Evolutionary conservation across 2,888 invertebrate species (phyloP), one percentile per base, ranked within the genome.

Genomic region (Sinopyrophorus schimmeli): DNA sequence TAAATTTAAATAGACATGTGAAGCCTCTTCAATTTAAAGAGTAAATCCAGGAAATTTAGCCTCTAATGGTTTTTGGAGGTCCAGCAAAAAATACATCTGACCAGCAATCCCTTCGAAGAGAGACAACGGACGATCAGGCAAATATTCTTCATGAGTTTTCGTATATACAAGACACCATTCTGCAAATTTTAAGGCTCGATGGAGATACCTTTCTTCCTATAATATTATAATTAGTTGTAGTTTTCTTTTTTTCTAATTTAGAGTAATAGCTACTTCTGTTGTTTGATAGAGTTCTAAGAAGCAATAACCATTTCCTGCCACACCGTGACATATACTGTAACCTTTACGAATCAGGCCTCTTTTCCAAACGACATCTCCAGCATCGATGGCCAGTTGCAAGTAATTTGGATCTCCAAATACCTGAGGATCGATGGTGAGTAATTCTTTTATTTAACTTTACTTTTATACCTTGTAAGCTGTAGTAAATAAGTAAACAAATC

Each of bases 271-370:
- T 44, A 84, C 86, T 68, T 82, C 79, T 1, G 91, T 92, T n/a
- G 79, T 75, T 70, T 89, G 86, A 68, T 83, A 92, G 16, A 93
- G 71, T 58, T 82, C 79, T 39, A 94, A 74, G 66, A 93, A 89
- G 5, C 87, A 79, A 66, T 92, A 93, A 1, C 86, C 91, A 74
- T 94, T 94, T 46, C 93, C 94, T 54, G 90, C 79, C 2, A 88
- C 86, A 1, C 94, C 94, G 67, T 94, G 94, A 65, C 93, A 94
- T 11, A 94, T 72, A 49, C 92, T 89, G 68, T 88, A 92, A 4
- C 93, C 92, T 74, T 92, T 93, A 56, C 77, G 80, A 24, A 89
- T 74, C 12, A 94, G 70, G 3, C 94, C 94, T 56, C 90, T 77
- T 41, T 80, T 63, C 94, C 93, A 94, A 48, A 90, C 79, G 6